Conservation (phyloP, 2,113 vertebrate species). For the Martes martes region DNA sequence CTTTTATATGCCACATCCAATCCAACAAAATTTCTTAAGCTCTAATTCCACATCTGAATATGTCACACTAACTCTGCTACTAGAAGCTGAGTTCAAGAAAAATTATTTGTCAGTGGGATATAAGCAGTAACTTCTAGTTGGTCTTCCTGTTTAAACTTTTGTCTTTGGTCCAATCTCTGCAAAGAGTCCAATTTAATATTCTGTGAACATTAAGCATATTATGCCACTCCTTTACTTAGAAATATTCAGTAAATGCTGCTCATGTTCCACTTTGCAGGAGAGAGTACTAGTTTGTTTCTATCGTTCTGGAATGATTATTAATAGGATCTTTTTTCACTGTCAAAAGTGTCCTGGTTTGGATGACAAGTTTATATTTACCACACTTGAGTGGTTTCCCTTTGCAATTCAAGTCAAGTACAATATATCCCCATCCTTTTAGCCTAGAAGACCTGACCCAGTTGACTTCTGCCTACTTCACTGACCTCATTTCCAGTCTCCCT, state of each 20-base stretch:
- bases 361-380: background rate
- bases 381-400: background rate
- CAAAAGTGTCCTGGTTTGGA: background rate
- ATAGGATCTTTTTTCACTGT: background rate
- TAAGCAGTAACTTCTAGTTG: background rate
- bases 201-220: background rate
- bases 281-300: background rate
- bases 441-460: background rate
- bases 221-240: background rate
- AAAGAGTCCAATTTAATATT: background rate
- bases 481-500: background rate
- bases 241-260: background rate
- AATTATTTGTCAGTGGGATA: background rate
- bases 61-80: background rate
- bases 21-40: background rate
- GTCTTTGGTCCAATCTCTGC: background rate
- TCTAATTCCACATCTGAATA: background rate
- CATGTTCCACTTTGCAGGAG: background rate
- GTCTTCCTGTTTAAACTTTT: background rate
- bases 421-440: background rate
- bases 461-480: background rate
- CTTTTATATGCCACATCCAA: background rate
- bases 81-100: background rate
- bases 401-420: background rate
- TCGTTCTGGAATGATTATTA: constrained; percentile 14